Base-by-base conservation (phyloP, 2,888 invertebrate genomes). In the Tenodera sinensis region DNA sequence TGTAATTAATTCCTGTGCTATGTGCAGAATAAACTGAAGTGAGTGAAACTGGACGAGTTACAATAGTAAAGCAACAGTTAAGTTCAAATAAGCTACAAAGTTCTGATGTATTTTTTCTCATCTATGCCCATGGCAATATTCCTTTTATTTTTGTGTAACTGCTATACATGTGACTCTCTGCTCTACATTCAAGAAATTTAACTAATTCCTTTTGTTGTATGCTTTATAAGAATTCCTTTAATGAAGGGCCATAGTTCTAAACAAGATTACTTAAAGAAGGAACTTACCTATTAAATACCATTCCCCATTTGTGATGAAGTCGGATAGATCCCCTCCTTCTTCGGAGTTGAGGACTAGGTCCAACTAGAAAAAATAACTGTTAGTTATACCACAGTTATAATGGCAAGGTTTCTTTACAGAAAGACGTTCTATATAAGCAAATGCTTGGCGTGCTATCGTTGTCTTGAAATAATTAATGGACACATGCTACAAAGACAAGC, bases 261-360 rank as follows among this genome's bases (percentile, higher is more conserved):
- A 20, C 25, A 27, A 82, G 82, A n/a, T 25, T 34, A n/a, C 3
- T n/a, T 28, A 71, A 54, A 15, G 30, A 81, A 28, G 81, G 88
- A 85, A 94, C 97, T 96, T 94, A 98, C 99, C 99, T 95, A 99
- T 96, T 93, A 99, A 96, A 94, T 99, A 98, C 99, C 99, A 99
- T 95, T 99, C 99, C 92, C 99, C 99, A 93, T 99, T 99, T 92
- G 98, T 97, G 93, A 99, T 99, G 96, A 99, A 99, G 95, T 98
- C 98, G 92, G 98, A 97, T 92, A 98, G 96, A 95, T 99, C 99
- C 91, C 99, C 99, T 92, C 98, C 98, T 92, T 96, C 96, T 93
- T 97, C 97, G 93, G 97, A 97, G 94, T 99, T 98, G 93, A 99
- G 96, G 94, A 97, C 96, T 94, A 99, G 96, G 95, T 99, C 98